These are phyloP conservation scores for Embiotoca jacksoni DNA, from an alignment of 2,113 vertebrate genomes.

Conservation along the genomic window DNA sequence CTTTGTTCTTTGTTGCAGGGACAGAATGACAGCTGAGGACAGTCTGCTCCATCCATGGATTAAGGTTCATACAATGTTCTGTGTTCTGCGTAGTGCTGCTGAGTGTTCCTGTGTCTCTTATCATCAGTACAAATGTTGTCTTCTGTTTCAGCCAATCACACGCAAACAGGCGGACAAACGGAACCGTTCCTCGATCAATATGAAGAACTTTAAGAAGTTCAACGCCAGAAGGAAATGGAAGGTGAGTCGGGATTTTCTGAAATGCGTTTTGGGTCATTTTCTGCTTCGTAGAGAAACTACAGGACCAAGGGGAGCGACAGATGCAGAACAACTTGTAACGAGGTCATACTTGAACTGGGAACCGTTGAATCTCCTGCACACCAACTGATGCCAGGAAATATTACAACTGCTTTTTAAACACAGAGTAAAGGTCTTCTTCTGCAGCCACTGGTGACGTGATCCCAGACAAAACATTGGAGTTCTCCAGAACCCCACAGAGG, in stretches of 20 bases:
- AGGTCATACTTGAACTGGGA: too few species aligned
- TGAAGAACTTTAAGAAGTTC: constrained; percentile 87
- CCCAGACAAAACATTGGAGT: too few species aligned
- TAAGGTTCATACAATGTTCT: constrained; percentile 77
- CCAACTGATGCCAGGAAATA: too few species aligned
- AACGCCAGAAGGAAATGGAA: constrained; percentile 87
- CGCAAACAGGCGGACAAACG: constrained; percentile 77
- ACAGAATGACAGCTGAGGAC: constrained; percentile 82
- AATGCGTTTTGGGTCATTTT: neutral
- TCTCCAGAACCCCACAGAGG: too few species aligned
- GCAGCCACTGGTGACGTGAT: too few species aligned
- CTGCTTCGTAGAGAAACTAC: neutral
- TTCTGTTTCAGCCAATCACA: constrained; percentile 79
- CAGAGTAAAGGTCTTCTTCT: too few species aligned
- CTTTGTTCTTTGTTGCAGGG: constrained; percentile 64
- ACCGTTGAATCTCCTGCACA: too few species aligned
- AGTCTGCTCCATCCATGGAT: constrained; percentile 87
- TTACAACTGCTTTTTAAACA: too few species aligned
- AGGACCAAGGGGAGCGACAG: too few species aligned
- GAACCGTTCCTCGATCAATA: constrained; percentile 87
- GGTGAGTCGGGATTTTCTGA: constrained; percentile 64
- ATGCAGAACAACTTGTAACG: neutral
- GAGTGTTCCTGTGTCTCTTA: neutral
- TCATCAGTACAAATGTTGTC: neutral
- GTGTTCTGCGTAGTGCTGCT: neutral